Evolutionary conservation across 2,888 invertebrate genomes (phyloP).

Genomic region (Cenopis cana): DNA sequence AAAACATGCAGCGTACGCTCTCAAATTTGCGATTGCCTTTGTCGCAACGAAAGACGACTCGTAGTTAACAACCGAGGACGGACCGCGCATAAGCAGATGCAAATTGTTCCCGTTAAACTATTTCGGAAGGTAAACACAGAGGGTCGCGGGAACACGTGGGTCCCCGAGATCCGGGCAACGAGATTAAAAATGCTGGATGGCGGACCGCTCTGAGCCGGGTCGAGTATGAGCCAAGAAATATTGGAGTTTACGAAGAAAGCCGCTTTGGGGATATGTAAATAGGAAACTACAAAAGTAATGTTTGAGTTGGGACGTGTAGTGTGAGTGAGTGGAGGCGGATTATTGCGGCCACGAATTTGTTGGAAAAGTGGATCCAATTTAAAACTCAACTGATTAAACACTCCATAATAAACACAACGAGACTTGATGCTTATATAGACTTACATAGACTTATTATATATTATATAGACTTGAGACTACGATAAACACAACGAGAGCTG

Average conservation of each 20-base stretch:
- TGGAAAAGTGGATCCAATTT: constrained; percentile 65
- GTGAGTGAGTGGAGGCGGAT: constrained; percentile 72
- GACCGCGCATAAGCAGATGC: constrained; percentile 82
- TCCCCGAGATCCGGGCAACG: constrained; percentile 77
- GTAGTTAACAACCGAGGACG: constrained; percentile 81
- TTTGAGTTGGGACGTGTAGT: constrained; percentile 75
- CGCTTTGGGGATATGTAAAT: constrained; percentile 83
- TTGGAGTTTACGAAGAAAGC: constrained; percentile 81
- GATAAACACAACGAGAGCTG: constrained; percentile 44
- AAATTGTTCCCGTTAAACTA: constrained; percentile 85
- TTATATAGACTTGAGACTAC: too few species aligned
- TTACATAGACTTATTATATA: too few species aligned
- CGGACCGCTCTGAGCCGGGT: constrained; percentile 72
- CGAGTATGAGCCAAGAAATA: constrained; percentile 75
- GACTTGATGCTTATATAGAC: constrained; percentile 47
- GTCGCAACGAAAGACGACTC: constrained; percentile 63
- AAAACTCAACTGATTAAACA: constrained; percentile 53
- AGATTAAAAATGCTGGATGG: constrained; percentile 85
- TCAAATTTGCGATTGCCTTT: constrained; percentile 51
- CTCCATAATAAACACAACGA: constrained; percentile 45
- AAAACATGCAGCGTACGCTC: constrained; percentile 36
- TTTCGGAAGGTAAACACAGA: constrained; percentile 84
- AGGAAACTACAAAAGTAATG: constrained; percentile 81
- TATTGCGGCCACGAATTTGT: constrained; percentile 63
- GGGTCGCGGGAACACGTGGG: constrained; percentile 76